Evolutionary conservation across 2,888 invertebrate species (phyloP).

Genomic region (Eristalis arbustorum): DNA sequence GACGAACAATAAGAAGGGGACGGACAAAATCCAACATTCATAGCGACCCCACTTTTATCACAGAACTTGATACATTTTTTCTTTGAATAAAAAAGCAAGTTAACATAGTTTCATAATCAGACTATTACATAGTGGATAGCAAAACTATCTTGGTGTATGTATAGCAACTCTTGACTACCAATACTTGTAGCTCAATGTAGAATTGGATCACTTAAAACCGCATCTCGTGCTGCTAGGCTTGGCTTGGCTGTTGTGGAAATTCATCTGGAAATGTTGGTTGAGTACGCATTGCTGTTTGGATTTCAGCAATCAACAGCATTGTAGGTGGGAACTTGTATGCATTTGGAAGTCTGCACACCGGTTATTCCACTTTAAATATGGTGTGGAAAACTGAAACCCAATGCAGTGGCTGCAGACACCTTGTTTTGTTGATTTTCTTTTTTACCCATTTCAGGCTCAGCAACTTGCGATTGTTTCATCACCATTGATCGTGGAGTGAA

Average conservation of each 20-base stretch:
- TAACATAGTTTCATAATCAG: constrained; percentile 57
- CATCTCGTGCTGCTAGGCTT: constrained; percentile 31
- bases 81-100: not conserved
- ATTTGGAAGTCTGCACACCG: constrained; percentile 66
- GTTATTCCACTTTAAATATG: constrained; percentile 63
- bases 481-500: constrained; percentile 1
- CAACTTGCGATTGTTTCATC: constrained; percentile 62
- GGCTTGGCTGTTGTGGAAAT: constrained; percentile 31
- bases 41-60: constrained; percentile 50
- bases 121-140: constrained; percentile 32
- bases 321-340: constrained; percentile 62
- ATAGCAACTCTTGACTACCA: constrained; percentile 11
- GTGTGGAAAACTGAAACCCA: constrained; percentile 50
- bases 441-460: constrained; percentile 1
- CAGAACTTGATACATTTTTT: constrained; percentile 60
- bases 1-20: constrained; percentile 18
- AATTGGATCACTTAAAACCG: constrained; percentile 56
- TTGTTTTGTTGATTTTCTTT: not conserved
- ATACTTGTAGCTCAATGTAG: constrained; percentile 14
- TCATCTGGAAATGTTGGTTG: constrained; percentile 39
- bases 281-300: too few species aligned
- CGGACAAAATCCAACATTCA: constrained; percentile 13
- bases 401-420: not conserved
- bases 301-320: not conserved
- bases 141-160: not conserved